Base-by-base conservation (phyloP, 1,140 invertebrate species). In the Sesamia nonagrioides region DNA sequence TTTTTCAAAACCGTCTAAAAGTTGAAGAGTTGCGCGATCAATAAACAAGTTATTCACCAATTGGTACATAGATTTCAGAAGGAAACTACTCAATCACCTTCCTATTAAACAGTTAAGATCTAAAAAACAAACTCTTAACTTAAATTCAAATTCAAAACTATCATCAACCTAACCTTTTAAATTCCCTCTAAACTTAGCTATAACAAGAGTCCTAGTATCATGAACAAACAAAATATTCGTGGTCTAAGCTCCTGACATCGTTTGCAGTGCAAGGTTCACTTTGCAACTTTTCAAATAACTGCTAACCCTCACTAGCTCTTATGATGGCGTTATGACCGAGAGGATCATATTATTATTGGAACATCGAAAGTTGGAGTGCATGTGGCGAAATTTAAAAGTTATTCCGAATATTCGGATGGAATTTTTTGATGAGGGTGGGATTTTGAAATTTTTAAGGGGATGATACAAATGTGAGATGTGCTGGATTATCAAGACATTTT, bases 281-380 rank as follows among this genome's bases (percentile, higher is more conserved):
- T 91, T 77, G 83, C 83, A 91, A 91, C 89, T 91, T 92, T 89
- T 88, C 86, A 86, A 90, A 91, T 92, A 89, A 85, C 81, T 80
- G 83, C 54, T 45, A 72, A 79, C 56, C 73, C 77, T 54, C 78
- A 75, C 71, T 82, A 27, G 83, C 66, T 79, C 82, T 84, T 84
- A 63, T 75, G 58, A 63, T 68, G 80, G 74, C 81, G 85, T 91
- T 92, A 92, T 90, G 88, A 90, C 88, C 84, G 82, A 79, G 80
- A 60, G 79, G 84, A 89, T 90, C 86, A 86, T 87, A 90, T 87
- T 86, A 85, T 88, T 87, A 88, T 89, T 90, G 73, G 82, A 75
- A 60, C 84, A 85, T 89, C 88, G 87, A 83, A 86, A 63, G 17
- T 54, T 75, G 9, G 33, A 86, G 81, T 84, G 80, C 37, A 42